Percentiles rank a stretch among this genome's conserved stretches.
These are phyloP conservation scores for Calcarius ornatus DNA, from an alignment of 2,113 vertebrate species.

Conservation along the genomic window DNA sequence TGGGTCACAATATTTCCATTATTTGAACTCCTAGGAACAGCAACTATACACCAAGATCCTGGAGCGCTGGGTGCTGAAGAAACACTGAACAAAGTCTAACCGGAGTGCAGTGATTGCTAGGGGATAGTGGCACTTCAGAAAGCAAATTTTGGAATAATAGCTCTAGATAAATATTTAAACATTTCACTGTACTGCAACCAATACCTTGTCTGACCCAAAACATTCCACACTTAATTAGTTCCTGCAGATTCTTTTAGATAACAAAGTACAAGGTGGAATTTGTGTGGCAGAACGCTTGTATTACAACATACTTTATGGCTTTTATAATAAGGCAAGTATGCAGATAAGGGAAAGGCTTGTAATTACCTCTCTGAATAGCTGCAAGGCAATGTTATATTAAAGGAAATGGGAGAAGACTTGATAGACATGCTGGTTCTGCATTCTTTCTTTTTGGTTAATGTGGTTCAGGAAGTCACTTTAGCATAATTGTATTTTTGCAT, in stretches of 20 bases:
- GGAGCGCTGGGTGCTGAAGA: neutral
- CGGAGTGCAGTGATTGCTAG: neutral
- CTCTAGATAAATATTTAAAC: constrained; percentile 24
- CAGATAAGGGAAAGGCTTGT: constrained; percentile 41
- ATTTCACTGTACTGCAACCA: neutral
- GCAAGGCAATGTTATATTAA: constrained; percentile 54
- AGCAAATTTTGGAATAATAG: neutral
- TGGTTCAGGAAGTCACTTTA: neutral
- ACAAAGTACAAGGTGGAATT: constrained; percentile 56
- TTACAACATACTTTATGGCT: constrained; percentile 60
- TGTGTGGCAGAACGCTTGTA: constrained; percentile 43
- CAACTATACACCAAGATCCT: neutral
- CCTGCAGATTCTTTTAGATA: constrained; percentile 56
- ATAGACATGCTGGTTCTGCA: constrained; percentile 3
- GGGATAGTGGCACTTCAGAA: neutral
- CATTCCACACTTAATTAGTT: constrained; percentile 62
- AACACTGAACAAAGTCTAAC: neutral
- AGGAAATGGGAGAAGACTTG: constrained; percentile 27
- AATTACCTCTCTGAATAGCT: constrained; percentile 58
- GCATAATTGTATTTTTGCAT: neutral
- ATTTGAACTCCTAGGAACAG: neutral
- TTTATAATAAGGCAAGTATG: constrained; percentile 62
- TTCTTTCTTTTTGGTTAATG: constrained; percentile 10
- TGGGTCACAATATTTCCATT: neutral
- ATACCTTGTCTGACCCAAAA: constrained; percentile 46